Base-by-base conservation (phyloP, 35 echinoderm and acorn worm genomes). In the Diadema setosum region DNA sequence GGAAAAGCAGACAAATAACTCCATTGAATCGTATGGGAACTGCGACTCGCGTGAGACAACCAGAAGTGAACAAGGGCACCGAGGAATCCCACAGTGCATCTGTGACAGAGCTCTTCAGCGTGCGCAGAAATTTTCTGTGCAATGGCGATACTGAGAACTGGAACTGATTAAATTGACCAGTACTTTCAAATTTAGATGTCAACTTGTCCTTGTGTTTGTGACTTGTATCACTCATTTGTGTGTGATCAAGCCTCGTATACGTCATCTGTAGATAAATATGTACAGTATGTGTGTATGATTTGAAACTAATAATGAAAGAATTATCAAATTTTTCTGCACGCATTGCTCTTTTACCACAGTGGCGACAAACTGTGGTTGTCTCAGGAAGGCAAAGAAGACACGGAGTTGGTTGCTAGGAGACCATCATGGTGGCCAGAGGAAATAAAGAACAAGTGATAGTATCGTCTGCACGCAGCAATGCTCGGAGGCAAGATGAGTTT, bases 391-490 rank as follows among this genome's bases (percentile, higher is more conserved):
- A 44, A 27, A 27, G 69, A 17, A 17, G 35, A 70, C 46, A 52
- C 14, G n/a, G 85, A 87, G 20, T 42, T 87, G 35, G 41, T 29
- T 6, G 85, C 85, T 14, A 73, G 26, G 8, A 48, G 42, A 24
- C 85, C 85, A n/a, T 46, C 85, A 46, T 87, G 85, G 85, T 87
- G 85, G 85, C 85, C 85, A 17, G 24, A 87, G 23, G 85, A 87
- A 5, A 78, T 20, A 3, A 26, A 67, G 9, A 67, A 67, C 2
- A 67, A 67, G 21, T 2, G 5, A 59, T 55, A 55, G 14, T 2
- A 2, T 55, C 2, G 21, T 2, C 1, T 16, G 21, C 12, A 58
- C 55, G 26, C 2, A 58, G 20, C n/a, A n/a, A n/a, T n/a, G n/a
- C n/a, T n/a, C n/a, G n/a, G 61, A 24, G 3, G 61, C 56, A 59